phyloP scores from a whole-genome alignment of 2,888 invertebrate species.

The Apeira syringaria region DNA sequence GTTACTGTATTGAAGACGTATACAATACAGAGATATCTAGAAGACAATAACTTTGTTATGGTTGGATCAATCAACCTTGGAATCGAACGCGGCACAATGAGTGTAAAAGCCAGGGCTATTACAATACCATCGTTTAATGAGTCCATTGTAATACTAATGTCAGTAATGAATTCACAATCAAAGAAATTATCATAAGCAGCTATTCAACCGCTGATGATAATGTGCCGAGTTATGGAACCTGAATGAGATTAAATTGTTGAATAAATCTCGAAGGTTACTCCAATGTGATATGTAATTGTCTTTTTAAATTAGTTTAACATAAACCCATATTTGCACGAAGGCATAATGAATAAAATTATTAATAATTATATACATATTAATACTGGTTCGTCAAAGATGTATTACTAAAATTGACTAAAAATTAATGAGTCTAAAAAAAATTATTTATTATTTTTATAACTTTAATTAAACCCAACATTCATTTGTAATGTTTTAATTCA shows the following conservation, averaged over 20 bases:
- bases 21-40: constrained; percentile 13
- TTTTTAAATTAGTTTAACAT: too few relatives aligned
- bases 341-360: constrained; percentile 30
- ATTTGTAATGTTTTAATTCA: too few relatives aligned
- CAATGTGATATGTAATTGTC: constrained; percentile 40
- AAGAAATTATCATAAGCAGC: constrained; percentile 37
- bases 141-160: constrained; percentile 37
- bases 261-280: constrained; percentile 46
- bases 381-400: too few relatives aligned
- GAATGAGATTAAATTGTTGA: constrained; percentile 33
- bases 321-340: constrained; percentile 38
- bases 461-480: too few relatives aligned
- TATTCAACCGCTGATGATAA: constrained; percentile 18
- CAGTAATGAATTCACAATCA: constrained; percentile 37
- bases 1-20: too few relatives aligned
- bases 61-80: constrained; percentile 33
- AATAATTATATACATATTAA: too few relatives aligned
- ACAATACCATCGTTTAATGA: constrained; percentile 34
- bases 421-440: too few relatives aligned
- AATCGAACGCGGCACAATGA: constrained; percentile 32
- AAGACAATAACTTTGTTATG: constrained; percentile 18
- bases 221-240: constrained; percentile 35
- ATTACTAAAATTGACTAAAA: too few relatives aligned
- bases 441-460: too few relatives aligned
- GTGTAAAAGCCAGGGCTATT: constrained; percentile 23